phyloP scores from a whole-genome alignment of 2,113 vertebrate species.

The Hirundichthys speculiger region DNA sequence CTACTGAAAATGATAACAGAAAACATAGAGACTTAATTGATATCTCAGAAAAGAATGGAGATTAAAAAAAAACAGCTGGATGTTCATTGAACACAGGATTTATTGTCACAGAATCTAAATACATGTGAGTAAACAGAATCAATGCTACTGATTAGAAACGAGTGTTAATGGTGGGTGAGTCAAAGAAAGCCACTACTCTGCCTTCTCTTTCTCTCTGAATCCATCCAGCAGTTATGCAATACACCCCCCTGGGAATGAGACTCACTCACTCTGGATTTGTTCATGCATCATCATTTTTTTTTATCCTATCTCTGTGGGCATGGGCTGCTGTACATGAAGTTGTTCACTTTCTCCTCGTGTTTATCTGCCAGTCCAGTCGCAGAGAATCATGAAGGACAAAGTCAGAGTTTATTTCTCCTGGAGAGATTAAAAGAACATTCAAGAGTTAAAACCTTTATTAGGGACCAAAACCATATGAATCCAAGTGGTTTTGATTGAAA shows the following conservation, averaged over 20 bases:
- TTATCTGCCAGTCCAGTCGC: not conserved
- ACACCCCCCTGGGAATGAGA: constrained; percentile 39
- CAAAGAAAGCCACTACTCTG: constrained; percentile 47
- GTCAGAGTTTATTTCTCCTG: no score
- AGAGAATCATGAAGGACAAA: no score
- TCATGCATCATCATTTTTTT: constrained; percentile 56
- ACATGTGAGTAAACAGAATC: constrained; percentile 14
- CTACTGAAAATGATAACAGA: constrained; percentile 10
- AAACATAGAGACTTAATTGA: constrained; percentile 4
- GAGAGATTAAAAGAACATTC: no score
- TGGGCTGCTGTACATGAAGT: constrained; percentile 29
- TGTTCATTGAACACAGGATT: not conserved
- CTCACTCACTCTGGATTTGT: constrained; percentile 46
- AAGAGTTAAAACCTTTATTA: no score
- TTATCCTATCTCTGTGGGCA: constrained; percentile 30
- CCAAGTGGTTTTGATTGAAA: no score
- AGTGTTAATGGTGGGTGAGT: constrained; percentile 37
- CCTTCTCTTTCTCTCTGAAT: constrained; percentile 50
- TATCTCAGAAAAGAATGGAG: not conserved
- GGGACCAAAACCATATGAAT: no score
- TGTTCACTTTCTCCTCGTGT: constrained; percentile 7
- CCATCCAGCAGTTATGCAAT: constrained; percentile 72
- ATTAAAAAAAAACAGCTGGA: not conserved
- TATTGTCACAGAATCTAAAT: constrained; percentile 8
- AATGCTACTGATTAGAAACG: constrained; percentile 18